Evolutionary conservation across 2,888 invertebrate species (phyloP), one percentile per base, ranked within the genome.

Genomic region (Brachyopa scutellaris): DNA sequence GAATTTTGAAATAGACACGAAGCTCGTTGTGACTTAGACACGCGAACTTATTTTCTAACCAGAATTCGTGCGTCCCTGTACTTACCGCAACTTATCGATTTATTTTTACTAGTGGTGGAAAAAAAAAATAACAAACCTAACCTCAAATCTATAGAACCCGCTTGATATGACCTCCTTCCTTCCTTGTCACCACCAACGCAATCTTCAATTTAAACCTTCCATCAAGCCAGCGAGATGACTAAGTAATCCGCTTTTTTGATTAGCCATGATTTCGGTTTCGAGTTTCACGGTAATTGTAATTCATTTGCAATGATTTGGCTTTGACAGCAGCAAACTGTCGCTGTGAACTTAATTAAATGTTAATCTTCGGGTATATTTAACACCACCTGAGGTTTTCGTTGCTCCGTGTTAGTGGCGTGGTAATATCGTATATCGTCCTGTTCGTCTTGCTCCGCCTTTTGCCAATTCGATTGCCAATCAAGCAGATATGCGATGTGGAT

Each of bases 1-100:
- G 67, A 61, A 73, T 73, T 79, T 73, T 55, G 55, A 62, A 72
- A 79, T 49, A 73, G 73, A 72, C 73, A 79, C 73, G 61, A 61
- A 55, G 23, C 47, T 49, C 62, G n/a, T 53, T 45, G 42, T 51
- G 66, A 53, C 26, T 55, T 67, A 9, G 45, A 53, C 79, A 79
- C 79, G 79, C 73, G 40, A 79, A 33, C 64, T 21, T 17, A 26
- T n/a, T 33, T 7, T 36, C 31, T 49, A 9, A 13, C 4, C 59
- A 51, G 17, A 19, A 57, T 47, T 36, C 31, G 40, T 3, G 6
- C 26, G n/a, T n/a, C 8, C 15, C 23, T 26, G 36, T 15, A n/a
- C 4, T 4, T 1, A 9, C 1, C 40, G n/a, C 29, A 72, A 47
- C 26, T 13, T 73, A 79, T 79, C 61, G 79, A 79, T 79, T n/a